Conservation (phyloP, 2,888 invertebrate species). For the Folsomia manolachei region DNA sequence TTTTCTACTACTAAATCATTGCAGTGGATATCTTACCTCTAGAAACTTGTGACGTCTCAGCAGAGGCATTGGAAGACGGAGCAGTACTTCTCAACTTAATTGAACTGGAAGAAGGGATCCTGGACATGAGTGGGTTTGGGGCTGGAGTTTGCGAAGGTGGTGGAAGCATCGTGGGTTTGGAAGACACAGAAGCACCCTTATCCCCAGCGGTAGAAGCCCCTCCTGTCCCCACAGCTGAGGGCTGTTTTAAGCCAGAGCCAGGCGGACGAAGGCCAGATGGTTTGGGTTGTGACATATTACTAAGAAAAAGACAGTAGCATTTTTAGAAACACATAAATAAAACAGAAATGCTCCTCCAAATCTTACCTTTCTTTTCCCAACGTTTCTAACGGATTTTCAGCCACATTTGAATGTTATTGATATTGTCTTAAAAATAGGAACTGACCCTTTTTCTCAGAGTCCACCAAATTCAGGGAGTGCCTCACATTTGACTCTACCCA, state of each 20-base stretch:
- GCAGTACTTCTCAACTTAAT: neutral
- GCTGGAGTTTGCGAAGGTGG: conserved; percentile 13
- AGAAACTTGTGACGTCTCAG: conserved; percentile 23
- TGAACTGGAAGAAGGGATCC: conserved; percentile 33
- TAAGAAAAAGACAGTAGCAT: no score
- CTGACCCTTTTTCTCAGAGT: no score
- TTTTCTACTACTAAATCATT: no score
- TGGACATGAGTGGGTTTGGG: conserved; percentile 16
- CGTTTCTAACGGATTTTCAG: no score
- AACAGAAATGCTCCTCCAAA: no score
- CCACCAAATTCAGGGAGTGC: no score
- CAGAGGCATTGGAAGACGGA: neutral
- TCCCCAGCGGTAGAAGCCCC: conserved; percentile 5
- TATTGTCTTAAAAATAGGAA: no score
- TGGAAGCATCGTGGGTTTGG: neutral
- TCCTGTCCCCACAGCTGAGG: conserved; percentile 10
- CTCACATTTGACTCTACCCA: no score
- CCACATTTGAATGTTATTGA: no score
- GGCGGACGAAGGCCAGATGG: conserved; percentile 22
- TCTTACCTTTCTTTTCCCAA: no score
- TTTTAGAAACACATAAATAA: no score
- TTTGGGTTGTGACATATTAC: neutral
- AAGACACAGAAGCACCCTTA: conserved; percentile 15
- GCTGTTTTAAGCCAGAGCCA: neutral
- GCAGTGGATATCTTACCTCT: conserved; percentile 16